phyloP scores from a whole-genome alignment of 2,113 vertebrate species.

The Rattus rattus region DNA sequence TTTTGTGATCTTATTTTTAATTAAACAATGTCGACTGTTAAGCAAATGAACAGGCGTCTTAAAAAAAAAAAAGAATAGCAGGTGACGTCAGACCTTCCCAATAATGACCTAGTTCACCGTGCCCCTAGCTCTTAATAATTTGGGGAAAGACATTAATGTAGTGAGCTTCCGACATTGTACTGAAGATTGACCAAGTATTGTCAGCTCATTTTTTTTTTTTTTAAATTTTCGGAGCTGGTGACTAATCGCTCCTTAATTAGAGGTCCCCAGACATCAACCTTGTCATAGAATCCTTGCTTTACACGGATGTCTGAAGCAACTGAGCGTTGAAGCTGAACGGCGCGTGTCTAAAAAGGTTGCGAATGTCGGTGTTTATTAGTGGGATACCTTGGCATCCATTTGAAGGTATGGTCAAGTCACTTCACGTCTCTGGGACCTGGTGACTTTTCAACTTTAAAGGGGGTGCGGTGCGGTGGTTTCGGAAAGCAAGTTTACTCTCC shows the following conservation, averaged over 20 bases:
- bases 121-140: conserved; percentile 15
- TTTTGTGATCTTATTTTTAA: not conserved
- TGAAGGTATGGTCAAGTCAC: not conserved
- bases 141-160: not conserved
- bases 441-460: not conserved
- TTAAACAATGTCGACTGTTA: conserved; percentile 18
- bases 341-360: not conserved
- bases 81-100: not conserved
- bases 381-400: conserved; percentile 9
- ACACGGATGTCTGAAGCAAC: not conserved
- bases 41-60: not conserved
- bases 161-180: not conserved
- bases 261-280: not conserved
- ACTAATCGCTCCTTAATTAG: conserved; percentile 64
- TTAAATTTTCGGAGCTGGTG: conserved; percentile 27
- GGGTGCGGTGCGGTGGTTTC: not conserved
- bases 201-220: not conserved
- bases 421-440: not conserved
- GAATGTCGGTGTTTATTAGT: conserved; percentile 43
- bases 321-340: conserved; percentile 28
- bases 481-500: not conserved
- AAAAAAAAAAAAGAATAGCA: not conserved
- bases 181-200: not conserved
- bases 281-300: conserved; percentile 40
- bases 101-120: conserved; percentile 14